These are phyloP conservation scores for Tursiops truncatus DNA, from an alignment of 2,113 vertebrate species.

Conservation along the genomic window DNA sequence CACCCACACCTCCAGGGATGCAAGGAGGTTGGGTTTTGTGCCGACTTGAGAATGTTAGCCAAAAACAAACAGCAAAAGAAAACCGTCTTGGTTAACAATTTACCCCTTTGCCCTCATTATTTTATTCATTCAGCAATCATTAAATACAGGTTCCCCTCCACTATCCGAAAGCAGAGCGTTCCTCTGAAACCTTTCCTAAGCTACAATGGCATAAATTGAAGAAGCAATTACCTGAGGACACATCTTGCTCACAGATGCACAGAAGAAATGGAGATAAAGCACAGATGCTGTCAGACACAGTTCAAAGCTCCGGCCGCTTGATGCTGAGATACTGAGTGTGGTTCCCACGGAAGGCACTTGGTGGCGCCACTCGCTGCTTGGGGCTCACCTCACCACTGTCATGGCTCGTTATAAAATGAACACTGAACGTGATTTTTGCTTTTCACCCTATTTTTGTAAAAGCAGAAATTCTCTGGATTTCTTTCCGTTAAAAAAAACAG, in stretches of 20 bases:
- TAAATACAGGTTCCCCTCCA: neutral
- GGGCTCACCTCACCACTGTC: neutral
- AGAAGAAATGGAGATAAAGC: neutral
- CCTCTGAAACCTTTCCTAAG: neutral
- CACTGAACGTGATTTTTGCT: neutral
- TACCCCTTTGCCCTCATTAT: neutral
- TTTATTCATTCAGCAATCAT: neutral
- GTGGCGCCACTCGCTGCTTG: neutral
- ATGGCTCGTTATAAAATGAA: neutral
- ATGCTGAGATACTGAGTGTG: neutral
- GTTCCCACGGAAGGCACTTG: neutral
- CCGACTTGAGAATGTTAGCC: neutral
- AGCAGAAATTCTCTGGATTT: neutral
- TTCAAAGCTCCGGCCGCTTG: neutral
- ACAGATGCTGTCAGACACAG: neutral
- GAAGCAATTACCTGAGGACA: neutral
- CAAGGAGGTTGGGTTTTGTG: fast-evolving
- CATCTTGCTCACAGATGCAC: neutral
- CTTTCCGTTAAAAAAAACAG: neutral
- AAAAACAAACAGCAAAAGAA: neutral
- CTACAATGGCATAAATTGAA: neutral
- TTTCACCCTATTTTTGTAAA: neutral
- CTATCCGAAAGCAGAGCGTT: neutral
- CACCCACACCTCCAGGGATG: neutral
- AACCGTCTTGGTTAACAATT: neutral